phyloP scores from a whole-genome alignment of 2,888 invertebrate species.

The Chesias legatella region DNA sequence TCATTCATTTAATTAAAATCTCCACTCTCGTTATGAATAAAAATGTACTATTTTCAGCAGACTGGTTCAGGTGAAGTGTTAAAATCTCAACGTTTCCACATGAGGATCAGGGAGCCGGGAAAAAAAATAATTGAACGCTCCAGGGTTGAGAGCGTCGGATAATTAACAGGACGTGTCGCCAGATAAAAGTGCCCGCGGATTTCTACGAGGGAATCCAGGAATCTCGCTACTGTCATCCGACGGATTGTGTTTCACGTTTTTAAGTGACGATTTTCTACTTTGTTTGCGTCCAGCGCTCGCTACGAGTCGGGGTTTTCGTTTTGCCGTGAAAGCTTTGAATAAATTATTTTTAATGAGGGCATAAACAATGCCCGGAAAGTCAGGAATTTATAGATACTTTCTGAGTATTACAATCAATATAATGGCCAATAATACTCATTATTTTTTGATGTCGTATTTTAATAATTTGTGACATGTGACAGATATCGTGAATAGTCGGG shows the following conservation, averaged over 20 bases:
- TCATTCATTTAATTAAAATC: slow-evolving; percentile 73
- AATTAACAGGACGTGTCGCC: slow-evolving; percentile 79
- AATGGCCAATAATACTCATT: too few relatives aligned
- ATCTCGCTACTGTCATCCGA: slow-evolving; percentile 46
- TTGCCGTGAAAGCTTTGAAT: slow-evolving; percentile 41
- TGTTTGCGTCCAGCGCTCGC: slow-evolving; percentile 54
- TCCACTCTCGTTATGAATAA: slow-evolving; percentile 55
- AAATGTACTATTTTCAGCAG: slow-evolving; percentile 67
- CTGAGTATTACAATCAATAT: too few relatives aligned
- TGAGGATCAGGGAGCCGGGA: slow-evolving; percentile 67
- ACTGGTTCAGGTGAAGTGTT: slow-evolving; percentile 75
- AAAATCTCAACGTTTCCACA: slow-evolving; percentile 77
- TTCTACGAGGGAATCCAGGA: slow-evolving; percentile 65
- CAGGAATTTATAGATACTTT: slow-evolving; percentile 14
- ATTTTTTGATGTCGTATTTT: too few relatives aligned
- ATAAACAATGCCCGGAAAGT: slow-evolving; percentile 21
- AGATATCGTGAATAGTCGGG: too few relatives aligned
- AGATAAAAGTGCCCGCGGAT: slow-evolving; percentile 73
- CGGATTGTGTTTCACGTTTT: slow-evolving; percentile 56
- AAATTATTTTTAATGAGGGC: slow-evolving; percentile 44
- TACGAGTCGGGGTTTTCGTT: slow-evolving; percentile 40
- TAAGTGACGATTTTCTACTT: slow-evolving; percentile 65
- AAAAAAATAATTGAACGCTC: slow-evolving; percentile 77
- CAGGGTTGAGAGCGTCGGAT: slow-evolving; percentile 69
- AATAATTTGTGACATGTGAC: too few relatives aligned